A percentile compares a stretch with the other conserved stretches of the same genome.
phyloP scores from a whole-genome alignment of 2,113 vertebrate species.

The Otocyon megalotis region DNA sequence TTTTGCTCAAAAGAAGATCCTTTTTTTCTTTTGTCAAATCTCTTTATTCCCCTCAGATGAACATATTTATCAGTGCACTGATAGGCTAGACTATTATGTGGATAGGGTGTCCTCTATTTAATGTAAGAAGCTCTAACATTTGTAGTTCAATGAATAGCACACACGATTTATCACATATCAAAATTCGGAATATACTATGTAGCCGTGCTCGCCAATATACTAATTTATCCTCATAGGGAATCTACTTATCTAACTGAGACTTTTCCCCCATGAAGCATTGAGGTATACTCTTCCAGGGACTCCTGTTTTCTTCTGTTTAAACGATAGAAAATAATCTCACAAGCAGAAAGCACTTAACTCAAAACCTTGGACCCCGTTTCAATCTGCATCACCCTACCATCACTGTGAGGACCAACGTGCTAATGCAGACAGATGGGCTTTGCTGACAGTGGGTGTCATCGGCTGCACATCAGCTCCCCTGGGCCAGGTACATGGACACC shows the following conservation, averaged over 20 bases:
- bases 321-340: not conserved
- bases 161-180: not conserved
- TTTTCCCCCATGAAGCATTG: not conserved
- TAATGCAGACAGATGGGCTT: not conserved
- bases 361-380: not conserved
- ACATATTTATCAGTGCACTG: conserved; percentile 27
- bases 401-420: not conserved
- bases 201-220: not conserved
- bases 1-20: not conserved
- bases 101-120: not conserved
- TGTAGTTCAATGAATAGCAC: not conserved
- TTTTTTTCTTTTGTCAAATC: conserved; percentile 22
- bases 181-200: not conserved
- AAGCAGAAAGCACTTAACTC: not conserved
- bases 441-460: not conserved
- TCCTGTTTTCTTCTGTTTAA: not conserved
- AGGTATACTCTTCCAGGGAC: not conserved
- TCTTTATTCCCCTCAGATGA: conserved; percentile 30
- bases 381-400: rapidly evolving
- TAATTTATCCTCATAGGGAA: not conserved
- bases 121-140: not conserved
- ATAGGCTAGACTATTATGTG: conserved; percentile 22
- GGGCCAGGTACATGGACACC: not conserved
- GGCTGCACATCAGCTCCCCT: not conserved
- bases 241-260: not conserved